These are phyloP conservation scores for Apamea anceps DNA, from an alignment of 2,888 invertebrate genomes.

Conservation along the genomic window DNA sequence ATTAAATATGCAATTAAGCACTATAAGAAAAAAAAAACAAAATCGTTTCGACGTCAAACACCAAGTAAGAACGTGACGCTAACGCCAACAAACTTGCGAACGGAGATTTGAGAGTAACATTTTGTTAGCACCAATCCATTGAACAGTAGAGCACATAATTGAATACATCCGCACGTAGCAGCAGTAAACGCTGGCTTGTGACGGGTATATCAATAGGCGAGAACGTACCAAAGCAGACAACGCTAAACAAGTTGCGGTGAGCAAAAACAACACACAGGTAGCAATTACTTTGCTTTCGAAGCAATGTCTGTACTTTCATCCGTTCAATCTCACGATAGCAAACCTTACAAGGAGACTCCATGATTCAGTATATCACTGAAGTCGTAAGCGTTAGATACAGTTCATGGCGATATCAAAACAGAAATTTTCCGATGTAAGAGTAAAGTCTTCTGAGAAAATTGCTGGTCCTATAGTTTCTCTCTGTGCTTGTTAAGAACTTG, in stretches of 20 bases:
- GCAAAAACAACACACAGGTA: conserved; percentile 71
- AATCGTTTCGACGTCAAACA: conserved; percentile 45
- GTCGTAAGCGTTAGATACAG: conserved; percentile 2
- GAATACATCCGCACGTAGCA: conserved; percentile 48
- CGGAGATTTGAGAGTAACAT: conserved; percentile 26
- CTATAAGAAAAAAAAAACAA: conserved; percentile 37
- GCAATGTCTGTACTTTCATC: conserved; percentile 72
- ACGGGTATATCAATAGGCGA: conserved; percentile 67
- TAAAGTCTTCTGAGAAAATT: conserved; percentile 29
- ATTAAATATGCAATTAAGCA: conserved; percentile 57
- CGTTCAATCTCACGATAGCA: conserved; percentile 68
- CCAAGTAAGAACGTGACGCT: conserved; percentile 54
- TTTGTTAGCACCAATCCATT: conserved; percentile 53
- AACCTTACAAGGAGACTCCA: conserved; percentile 57
- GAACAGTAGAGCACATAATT: conserved; percentile 65
- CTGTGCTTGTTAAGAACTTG: conserved; percentile 24
- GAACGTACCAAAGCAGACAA: conserved; percentile 60
- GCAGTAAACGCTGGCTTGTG: conserved; percentile 55
- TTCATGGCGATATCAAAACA: conserved; percentile 14
- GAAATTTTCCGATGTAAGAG: conserved; percentile 12
- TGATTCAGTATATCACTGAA: conserved; percentile 40
- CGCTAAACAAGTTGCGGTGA: conserved; percentile 63
- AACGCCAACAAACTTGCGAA: conserved; percentile 23
- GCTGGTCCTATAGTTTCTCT: conserved; percentile 28
- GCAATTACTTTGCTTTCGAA: conserved; percentile 80